Base-by-base conservation (phyloP, 1,140 invertebrate genomes). In the Chelonus insularis region DNA sequence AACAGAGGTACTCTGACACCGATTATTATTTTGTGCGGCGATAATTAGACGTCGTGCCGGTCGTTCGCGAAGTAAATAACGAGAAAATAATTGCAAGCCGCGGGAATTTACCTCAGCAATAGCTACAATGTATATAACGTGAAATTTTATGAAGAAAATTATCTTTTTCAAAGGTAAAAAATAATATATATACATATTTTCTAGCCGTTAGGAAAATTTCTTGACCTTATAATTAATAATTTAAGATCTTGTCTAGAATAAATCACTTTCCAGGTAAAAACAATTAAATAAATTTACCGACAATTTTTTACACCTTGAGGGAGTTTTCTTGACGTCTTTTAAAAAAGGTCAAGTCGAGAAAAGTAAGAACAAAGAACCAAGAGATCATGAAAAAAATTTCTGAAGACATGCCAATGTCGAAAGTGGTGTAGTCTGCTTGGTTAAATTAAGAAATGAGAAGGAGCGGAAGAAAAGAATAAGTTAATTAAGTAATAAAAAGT, bases 401-500 rank as follows among this genome's bases (percentile, higher is more conserved):
- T 43, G 63, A 57, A 55, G 50, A 60, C 50, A 55, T 47, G 60
- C 16, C 6, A 21, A n/a, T 34, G 23, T 21, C n/a, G n/a, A 41
- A 52, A 43, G 51, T 61, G 50, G 59, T 48, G 11, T 36, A 14
- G 23, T 25, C 8, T 25, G 29, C 25, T 66, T 62, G 52, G 56
- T 12, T 62, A 59, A 67, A 68, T 69, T 63, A 69, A 51, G 62
- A 68, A 29, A 59, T 62, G 45, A 65, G 57, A 62, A 62, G 59
- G 57, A 45, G 37, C 51, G 54, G 45, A 25, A 60, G 37, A 45
- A 55, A 66, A 55, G 64, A 68, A 65, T 66, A 74, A 74, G 74
- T 72, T 78, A 78, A 79, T 79, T 78, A 77, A 78, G 75, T 77
- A 76, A 78, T 76, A 77, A 78, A 77, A 77, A 78, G 75, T 77